Evolutionary conservation across 2,113 vertebrate genomes (phyloP).

Genomic region (Bungarus multicinctus): DNA sequence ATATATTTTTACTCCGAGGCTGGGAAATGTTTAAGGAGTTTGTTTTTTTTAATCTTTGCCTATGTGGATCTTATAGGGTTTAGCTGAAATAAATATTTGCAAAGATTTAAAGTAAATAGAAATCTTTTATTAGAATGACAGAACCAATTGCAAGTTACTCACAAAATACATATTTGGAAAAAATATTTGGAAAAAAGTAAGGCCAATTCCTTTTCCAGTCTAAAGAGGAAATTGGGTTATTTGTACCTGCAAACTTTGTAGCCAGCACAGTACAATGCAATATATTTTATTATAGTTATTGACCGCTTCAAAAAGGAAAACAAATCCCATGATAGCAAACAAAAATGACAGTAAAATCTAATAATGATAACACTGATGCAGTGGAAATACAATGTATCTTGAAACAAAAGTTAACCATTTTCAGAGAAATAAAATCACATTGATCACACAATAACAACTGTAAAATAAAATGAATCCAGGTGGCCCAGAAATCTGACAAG

Average conservation of each 20-base stretch:
- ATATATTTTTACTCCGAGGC: neutral
- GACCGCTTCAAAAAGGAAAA: neutral
- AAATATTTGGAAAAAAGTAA: neutral
- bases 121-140: neutral
- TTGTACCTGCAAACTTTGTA: neutral
- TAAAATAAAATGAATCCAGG: neutral
- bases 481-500: neutral
- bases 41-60: neutral
- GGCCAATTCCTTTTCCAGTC: neutral
- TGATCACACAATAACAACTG: neutral
- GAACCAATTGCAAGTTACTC: neutral
- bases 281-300: neutral
- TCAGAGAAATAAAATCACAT: neutral
- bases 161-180: neutral
- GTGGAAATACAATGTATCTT: neutral
- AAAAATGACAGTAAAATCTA: neutral
- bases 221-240: neutral
- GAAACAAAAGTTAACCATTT: neutral
- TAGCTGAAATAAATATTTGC: neutral
- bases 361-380: neutral
- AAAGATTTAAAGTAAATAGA: neutral
- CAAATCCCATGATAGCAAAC: neutral
- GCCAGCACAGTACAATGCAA: neutral
- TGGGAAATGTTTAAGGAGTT: neutral
- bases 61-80: neutral